phyloP scores from a whole-genome alignment of 2,797 vertebrate genomes.

The Gymnoscopelus microlampas region DNA sequence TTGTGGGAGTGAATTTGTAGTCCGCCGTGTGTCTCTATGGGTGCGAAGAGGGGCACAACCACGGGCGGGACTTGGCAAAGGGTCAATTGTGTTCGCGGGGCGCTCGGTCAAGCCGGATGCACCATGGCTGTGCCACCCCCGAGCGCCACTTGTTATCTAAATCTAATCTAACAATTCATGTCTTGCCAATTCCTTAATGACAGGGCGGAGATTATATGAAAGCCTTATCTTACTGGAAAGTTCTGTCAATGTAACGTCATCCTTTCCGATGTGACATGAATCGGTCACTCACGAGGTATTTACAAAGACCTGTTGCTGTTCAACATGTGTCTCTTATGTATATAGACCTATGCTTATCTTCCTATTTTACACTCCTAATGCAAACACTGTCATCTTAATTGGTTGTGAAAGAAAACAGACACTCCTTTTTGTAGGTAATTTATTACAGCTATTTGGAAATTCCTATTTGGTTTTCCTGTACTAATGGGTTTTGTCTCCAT shows the following conservation, averaged over 20 bases:
- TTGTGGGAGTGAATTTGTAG: too few species aligned
- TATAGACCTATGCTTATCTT: not conserved
- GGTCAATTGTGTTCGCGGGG: too few species aligned
- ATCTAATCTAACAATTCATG: constrained; percentile 6
- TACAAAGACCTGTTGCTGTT: constrained; percentile 4
- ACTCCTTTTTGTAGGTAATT: not conserved
- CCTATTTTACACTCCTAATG: not conserved
- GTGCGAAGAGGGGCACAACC: too few species aligned
- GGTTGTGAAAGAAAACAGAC: not conserved
- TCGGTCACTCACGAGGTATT: not conserved
- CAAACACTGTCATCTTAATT: not conserved
- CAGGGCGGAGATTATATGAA: not conserved
- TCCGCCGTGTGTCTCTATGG: too few species aligned
- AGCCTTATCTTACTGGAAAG: not conserved
- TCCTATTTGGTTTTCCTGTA: too few species aligned
- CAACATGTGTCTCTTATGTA: not conserved
- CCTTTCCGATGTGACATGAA: not conserved
- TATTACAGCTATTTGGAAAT: constrained; percentile 8
- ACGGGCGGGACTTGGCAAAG: too few species aligned
- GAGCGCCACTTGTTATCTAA: not conserved
- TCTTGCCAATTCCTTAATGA: not conserved
- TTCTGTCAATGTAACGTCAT: not conserved
- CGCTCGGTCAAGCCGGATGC: too few species aligned
- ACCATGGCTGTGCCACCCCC: too few species aligned
- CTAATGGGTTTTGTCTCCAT: too few species aligned